Evolutionary conservation across 2,797 vertebrate species (phyloP).

Genomic region (Sebastes baramenuke): DNA sequence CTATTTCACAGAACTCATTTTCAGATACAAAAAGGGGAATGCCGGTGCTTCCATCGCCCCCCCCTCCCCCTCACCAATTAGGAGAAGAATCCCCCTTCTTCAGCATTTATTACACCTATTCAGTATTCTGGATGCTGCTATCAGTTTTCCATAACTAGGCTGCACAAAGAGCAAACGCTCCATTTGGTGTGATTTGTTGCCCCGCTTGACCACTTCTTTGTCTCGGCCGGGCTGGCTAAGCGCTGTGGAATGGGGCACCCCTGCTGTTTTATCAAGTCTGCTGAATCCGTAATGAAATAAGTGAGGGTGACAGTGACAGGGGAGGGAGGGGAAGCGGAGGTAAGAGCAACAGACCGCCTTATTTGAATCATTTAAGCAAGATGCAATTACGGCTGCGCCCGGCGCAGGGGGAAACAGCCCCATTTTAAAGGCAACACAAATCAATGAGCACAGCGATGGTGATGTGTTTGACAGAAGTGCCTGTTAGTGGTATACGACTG

Average conservation of each 20-base stretch:
- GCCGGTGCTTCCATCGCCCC: slow-evolving; percentile 78
- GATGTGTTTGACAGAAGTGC: slow-evolving; percentile 93
- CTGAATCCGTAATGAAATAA: slow-evolving; percentile 98
- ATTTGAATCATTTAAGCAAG: slow-evolving; percentile 95
- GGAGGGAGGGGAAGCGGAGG: slow-evolving; percentile 44
- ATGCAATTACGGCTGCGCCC: slow-evolving; percentile 91
- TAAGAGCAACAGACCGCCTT: slow-evolving; percentile 81
- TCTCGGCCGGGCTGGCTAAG: slow-evolving; percentile 92
- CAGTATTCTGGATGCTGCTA: slow-evolving; percentile 92
- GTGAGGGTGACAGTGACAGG: slow-evolving; percentile 74
- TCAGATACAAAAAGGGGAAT: slow-evolving; percentile 85
- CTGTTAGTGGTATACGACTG: slow-evolving; percentile 89
- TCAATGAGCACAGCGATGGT: slow-evolving; percentile 92
- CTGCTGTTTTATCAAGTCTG: slow-evolving; percentile 99
- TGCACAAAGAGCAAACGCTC: slow-evolving; percentile 91
- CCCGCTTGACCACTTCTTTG: slow-evolving; percentile 97
- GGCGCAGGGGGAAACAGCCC: slow-evolving; percentile 87
- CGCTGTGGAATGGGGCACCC: slow-evolving; percentile 92
- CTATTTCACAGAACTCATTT: slow-evolving; percentile 86
- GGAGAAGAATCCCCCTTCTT: slow-evolving; percentile 86
- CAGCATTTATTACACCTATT: slow-evolving; percentile 98
- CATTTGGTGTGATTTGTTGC: slow-evolving; percentile 99
- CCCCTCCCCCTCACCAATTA: slow-evolving; percentile 87
- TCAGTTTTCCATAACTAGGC: slow-evolving; percentile 94
- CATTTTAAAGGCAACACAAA: slow-evolving; percentile 94